Percentiles rank a stretch among this genome's conserved stretches.
Conservation (phyloP, 2,888 invertebrate species). For the Nomada fucata region DNA sequence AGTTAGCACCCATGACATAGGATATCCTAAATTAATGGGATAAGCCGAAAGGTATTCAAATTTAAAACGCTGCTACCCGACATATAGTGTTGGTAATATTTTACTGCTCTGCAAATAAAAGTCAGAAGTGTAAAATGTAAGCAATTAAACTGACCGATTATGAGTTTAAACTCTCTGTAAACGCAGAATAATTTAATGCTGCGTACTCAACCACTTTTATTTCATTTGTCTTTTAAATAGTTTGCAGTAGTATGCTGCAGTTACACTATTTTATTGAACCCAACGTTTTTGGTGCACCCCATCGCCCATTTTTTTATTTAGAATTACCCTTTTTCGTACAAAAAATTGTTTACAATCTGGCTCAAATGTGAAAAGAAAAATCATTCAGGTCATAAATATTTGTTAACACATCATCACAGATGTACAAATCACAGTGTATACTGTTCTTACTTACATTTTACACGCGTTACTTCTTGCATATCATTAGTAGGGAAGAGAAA, state of each 20-base stretch:
- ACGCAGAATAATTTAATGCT: too few species aligned
- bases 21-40: neutral
- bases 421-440: too few species aligned
- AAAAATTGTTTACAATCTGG: too few species aligned
- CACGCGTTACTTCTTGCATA: neutral
- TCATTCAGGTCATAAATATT: neutral
- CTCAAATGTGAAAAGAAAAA: too few species aligned
- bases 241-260: too few species aligned
- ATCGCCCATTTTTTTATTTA: too few species aligned
- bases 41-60: neutral
- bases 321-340: too few species aligned
- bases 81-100: neutral
- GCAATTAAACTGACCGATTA: neutral
- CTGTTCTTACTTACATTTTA: neutral
- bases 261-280: too few species aligned
- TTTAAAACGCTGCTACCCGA: too few species aligned
- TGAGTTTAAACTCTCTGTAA: neutral
- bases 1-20: conserved; percentile 4
- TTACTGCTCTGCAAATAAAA: neutral
- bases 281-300: too few species aligned
- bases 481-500: neutral
- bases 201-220: too few species aligned
- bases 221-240: too few species aligned
- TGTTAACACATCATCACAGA: neutral
- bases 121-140: neutral